These are phyloP conservation scores for Phasia obesa DNA, from an alignment of 2,888 invertebrate genomes.

Conservation along the genomic window DNA sequence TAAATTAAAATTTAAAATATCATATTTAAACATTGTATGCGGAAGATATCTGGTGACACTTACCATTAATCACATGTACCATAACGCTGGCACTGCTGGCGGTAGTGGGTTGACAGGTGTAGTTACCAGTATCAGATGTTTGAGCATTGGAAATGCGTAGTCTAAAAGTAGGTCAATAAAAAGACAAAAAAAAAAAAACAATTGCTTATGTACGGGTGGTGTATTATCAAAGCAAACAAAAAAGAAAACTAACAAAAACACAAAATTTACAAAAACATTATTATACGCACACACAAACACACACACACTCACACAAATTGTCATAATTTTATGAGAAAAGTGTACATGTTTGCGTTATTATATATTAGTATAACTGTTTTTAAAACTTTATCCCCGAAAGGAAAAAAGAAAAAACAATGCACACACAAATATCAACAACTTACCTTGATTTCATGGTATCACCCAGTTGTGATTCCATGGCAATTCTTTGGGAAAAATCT, in stretches of 20 bases:
- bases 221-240: conserved; percentile 21
- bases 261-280: no score
- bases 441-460: conserved; percentile 89
- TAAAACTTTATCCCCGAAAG: conserved; percentile 5
- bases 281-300: conserved; percentile 13
- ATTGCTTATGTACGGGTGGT: not conserved
- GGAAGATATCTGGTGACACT: conserved; percentile 76
- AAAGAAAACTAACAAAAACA: conserved; percentile 4
- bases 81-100: conserved; percentile 92
- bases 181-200: conserved; percentile 24
- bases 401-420: not conserved
- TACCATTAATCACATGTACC: conserved; percentile 95
- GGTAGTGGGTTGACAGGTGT: conserved; percentile 93
- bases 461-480: conserved; percentile 81
- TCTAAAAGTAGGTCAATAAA: conserved; percentile 81
- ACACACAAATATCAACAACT: conserved; percentile 17
- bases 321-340: conserved; percentile 32
- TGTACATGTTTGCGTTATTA: not conserved
- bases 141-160: conserved; percentile 89
- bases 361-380: not conserved
- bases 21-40: not conserved
- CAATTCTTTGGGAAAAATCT: conserved; percentile 79
- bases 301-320: conserved; percentile 39
- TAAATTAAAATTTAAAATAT: not conserved
- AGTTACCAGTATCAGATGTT: conserved; percentile 92